Evolutionary conservation across 2,888 invertebrate species (phyloP).

Genomic region (Tridacna gigas): DNA sequence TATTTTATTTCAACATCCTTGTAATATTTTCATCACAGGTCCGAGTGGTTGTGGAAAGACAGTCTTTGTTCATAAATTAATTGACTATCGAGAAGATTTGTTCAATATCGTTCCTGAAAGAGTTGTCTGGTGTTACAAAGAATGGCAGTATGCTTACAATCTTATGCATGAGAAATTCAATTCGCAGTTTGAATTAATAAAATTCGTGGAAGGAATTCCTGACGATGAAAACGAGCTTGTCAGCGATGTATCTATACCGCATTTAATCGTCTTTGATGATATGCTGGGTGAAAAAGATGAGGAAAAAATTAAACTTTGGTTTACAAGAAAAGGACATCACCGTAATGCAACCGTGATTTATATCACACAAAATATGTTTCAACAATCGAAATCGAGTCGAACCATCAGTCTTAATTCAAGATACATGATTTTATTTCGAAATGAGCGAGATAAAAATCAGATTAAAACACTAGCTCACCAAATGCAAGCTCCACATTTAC

Average conservation of each 20-base stretch:
- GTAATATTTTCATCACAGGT: slow-evolving; percentile 24
- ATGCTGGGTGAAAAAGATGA: slow-evolving; percentile 26
- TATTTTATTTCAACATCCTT: slow-evolving; percentile 16
- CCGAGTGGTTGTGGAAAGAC: slow-evolving; percentile 30
- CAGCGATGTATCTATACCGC: slow-evolving; percentile 16
- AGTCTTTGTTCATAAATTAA: slow-evolving; percentile 17
- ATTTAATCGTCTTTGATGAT: slow-evolving; percentile 24
- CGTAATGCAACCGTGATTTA: slow-evolving; percentile 11
- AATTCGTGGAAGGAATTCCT: slow-evolving; percentile 23
- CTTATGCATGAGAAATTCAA: slow-evolving; percentile 1
- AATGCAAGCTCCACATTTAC: slow-evolving; percentile 24
- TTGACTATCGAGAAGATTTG: slow-evolving; percentile 14
- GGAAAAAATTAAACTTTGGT: slow-evolving; percentile 23
- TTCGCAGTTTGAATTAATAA: not conserved
- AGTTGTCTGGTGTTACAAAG: slow-evolving; percentile 24
- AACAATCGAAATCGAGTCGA: slow-evolving; percentile 10
- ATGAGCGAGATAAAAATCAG: slow-evolving; percentile 16
- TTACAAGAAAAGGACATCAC: slow-evolving; percentile 29
- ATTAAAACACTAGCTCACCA: slow-evolving; percentile 19
- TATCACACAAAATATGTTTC: slow-evolving; percentile 24
- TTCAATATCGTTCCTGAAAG: slow-evolving; percentile 12
- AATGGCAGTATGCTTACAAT: slow-evolving; percentile 21
- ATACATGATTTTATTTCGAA: slow-evolving; percentile 19
- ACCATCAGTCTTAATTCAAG: slow-evolving; percentile 19
- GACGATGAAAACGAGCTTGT: slow-evolving; percentile 28